Evolutionary conservation across 1,140 invertebrate genomes (phyloP).

Genomic region (Drosophila guanche): DNA sequence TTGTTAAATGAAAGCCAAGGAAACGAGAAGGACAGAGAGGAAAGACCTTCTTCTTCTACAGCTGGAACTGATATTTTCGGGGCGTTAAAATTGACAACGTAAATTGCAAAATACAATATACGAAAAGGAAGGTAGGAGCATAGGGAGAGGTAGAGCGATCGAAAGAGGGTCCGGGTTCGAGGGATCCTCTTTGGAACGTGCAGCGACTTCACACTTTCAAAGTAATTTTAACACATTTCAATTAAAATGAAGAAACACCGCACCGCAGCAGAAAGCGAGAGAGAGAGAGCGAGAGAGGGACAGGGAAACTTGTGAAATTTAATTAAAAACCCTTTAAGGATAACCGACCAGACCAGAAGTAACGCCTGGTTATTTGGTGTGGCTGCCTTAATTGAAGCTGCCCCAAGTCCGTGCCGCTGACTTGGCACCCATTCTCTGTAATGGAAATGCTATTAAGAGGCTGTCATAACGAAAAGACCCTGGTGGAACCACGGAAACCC

Average conservation of each 20-base stretch:
- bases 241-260: constrained; percentile 59
- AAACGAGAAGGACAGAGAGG: not conserved
- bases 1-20: constrained; percentile 16
- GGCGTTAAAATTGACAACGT: constrained; percentile 79
- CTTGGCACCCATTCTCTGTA: constrained; percentile 17
- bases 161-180: not conserved
- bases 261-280: not conserved
- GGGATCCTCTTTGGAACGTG: constrained; percentile 45
- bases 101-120: constrained; percentile 66
- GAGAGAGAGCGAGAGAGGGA: no score
- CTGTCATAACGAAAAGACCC: constrained; percentile 65
- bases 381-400: constrained; percentile 74
- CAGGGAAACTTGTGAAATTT: constrained; percentile 69
- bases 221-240: constrained; percentile 81
- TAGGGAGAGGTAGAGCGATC: not conserved
- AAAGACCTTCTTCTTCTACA: not conserved
- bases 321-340: constrained; percentile 81
- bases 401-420: constrained; percentile 5
- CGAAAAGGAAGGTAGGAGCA: not conserved
- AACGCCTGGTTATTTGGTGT: constrained; percentile 72
- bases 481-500: not conserved
- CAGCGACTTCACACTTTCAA: constrained; percentile 75
- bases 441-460: constrained; percentile 75
- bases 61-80: constrained; percentile 52
- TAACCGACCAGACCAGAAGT: constrained; percentile 39